Evolutionary conservation across 2,888 invertebrate genomes (phyloP).

Genomic region (Syrphus vitripennis): DNA sequence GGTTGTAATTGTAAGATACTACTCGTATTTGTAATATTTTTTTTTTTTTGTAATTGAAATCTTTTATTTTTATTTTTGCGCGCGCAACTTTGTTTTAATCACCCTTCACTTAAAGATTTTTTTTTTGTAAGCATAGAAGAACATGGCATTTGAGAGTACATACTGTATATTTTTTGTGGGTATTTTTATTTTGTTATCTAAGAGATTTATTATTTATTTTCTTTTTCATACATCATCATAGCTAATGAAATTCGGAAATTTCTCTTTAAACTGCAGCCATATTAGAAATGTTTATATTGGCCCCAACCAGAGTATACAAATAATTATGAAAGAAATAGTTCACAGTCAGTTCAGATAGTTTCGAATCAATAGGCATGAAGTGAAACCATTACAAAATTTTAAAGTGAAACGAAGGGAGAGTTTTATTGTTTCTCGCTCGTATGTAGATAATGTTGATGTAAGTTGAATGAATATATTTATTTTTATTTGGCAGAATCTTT

Average conservation of each 20-base stretch:
- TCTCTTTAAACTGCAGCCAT: constrained; percentile 54
- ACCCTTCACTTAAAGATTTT: constrained; percentile 62
- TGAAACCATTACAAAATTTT: constrained; percentile 55
- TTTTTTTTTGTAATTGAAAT: constrained; percentile 59
- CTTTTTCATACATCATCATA: neutral
- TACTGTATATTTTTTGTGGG: neutral
- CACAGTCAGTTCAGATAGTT: neutral
- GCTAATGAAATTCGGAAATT: constrained; percentile 66
- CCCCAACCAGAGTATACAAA: neutral
- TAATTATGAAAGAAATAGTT: neutral
- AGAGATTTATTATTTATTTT: constrained; percentile 58
- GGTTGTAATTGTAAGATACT: constrained; percentile 45
- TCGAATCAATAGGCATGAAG: constrained; percentile 40
- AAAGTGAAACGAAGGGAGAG: constrained; percentile 70
- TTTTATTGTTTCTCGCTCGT: constrained; percentile 6
- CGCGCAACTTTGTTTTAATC: constrained; percentile 61
- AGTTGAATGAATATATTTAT: constrained; percentile 23
- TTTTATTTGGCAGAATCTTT: neutral
- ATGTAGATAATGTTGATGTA: neutral
- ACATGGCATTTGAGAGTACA: neutral
- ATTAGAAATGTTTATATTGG: constrained; percentile 51
- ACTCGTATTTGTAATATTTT: constrained; percentile 21
- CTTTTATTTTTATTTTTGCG: constrained; percentile 32
- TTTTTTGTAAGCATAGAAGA: neutral
- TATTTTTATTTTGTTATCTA: constrained; percentile 45